These are phyloP conservation scores for Camponotus vicinus DNA, from an alignment of 1,140 invertebrate species.

Conservation along the genomic window DNA sequence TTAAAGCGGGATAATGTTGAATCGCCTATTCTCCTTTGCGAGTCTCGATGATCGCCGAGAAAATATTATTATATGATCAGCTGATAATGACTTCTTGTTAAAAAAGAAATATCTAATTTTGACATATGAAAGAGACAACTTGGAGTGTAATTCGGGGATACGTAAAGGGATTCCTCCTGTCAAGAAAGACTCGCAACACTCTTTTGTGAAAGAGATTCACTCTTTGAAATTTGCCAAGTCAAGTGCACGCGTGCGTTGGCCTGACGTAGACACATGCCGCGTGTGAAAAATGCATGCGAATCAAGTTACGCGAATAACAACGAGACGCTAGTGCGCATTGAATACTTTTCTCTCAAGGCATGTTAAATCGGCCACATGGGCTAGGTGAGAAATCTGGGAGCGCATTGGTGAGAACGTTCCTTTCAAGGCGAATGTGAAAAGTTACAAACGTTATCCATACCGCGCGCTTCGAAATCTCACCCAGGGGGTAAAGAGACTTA, in stretches of 20 bases:
- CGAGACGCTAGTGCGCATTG: constrained; percentile 24
- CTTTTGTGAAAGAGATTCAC: constrained; percentile 1
- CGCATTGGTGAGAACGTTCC: background rate
- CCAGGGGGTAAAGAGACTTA: constrained; percentile 30
- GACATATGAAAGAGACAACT: background rate
- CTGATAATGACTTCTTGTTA: no score
- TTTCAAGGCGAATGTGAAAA: constrained; percentile 40
- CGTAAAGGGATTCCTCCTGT: background rate
- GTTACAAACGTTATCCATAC: constrained; percentile 55
- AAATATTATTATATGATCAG: background rate
- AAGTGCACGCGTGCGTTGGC: background rate
- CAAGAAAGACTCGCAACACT: background rate
- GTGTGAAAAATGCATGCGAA: constrained; percentile 57
- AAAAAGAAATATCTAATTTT: background rate
- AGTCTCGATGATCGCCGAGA: background rate
- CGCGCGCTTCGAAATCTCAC: constrained; percentile 27
- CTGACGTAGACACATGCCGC: constrained; percentile 5
- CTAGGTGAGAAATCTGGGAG: constrained; percentile 38
- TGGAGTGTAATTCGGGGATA: background rate
- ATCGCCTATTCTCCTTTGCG: background rate
- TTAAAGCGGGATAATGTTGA: constrained; percentile 38
- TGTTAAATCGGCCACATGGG: constrained; percentile 19
- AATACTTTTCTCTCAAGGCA: constrained; percentile 41
- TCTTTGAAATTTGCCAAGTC: background rate
- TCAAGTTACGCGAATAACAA: constrained; percentile 22